A percentile compares a stretch with the other conserved stretches of the same genome.
Evolutionary conservation across 2,113 vertebrate species (phyloP).

Genomic region (Gallinago undulata): DNA sequence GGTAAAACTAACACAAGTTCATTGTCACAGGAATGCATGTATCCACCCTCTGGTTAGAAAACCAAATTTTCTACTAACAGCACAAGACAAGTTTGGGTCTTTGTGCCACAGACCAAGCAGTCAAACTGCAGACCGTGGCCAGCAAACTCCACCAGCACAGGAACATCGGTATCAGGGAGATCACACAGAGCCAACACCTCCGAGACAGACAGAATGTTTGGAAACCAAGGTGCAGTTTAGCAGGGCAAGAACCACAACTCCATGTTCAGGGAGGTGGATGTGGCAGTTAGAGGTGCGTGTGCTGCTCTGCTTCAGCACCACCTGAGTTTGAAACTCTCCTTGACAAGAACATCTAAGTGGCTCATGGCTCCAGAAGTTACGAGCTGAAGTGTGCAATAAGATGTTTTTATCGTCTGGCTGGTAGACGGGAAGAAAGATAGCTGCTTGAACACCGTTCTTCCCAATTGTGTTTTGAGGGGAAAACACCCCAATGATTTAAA

Average conservation of each 20-base stretch:
- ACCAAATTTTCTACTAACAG: neutral
- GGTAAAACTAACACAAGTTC: neutral
- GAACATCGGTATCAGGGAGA: neutral
- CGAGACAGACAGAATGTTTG: neutral
- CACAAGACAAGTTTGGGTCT: neutral
- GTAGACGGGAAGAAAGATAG: neutral
- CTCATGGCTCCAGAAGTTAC: neutral
- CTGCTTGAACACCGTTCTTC: neutral
- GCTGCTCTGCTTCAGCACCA: neutral
- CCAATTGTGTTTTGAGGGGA: neutral
- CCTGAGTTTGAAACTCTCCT: neutral
- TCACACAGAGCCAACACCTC: neutral
- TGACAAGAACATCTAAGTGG: neutral
- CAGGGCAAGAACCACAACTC: neutral
- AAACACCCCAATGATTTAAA: neutral
- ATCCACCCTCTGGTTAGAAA: neutral
- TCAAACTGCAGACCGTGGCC: neutral
- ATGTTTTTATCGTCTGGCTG: neutral
- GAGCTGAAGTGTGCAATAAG: neutral
- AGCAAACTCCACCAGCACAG: neutral
- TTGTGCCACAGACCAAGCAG: neutral
- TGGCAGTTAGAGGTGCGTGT: neutral
- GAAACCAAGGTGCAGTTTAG: neutral
- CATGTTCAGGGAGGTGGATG: neutral
- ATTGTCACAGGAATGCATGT: neutral